Evolutionary conservation across 2,888 invertebrate species (phyloP).

Genomic region (Agrochola litura): DNA sequence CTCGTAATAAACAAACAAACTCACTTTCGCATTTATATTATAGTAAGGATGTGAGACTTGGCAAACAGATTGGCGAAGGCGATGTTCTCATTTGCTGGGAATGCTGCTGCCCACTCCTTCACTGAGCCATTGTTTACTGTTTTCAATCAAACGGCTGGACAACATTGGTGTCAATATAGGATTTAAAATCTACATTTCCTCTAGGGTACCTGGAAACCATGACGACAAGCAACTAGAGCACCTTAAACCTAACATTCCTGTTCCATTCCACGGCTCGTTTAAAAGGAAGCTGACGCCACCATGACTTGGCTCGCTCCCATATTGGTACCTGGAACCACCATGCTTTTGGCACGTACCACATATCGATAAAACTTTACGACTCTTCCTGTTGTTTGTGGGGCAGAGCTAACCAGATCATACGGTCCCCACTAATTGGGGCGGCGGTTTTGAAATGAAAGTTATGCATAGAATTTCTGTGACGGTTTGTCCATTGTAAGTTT

Average conservation of each 20-base stretch:
- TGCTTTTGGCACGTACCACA: conserved; percentile 70
- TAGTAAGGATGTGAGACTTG: too few species aligned
- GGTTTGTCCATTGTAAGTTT: neutral
- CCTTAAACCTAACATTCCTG: conserved; percentile 14
- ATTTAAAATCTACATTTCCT: neutral
- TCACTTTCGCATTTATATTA: too few species aligned
- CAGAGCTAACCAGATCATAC: conserved; percentile 72
- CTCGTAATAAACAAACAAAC: too few species aligned
- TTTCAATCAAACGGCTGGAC: neutral
- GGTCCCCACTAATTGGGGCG: conserved; percentile 60
- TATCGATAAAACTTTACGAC: conserved; percentile 82
- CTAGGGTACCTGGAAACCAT: conserved; percentile 8
- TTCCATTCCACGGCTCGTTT: conserved; percentile 36
- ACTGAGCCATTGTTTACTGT: neutral
- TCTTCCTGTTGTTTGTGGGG: conserved; percentile 78
- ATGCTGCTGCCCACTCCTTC: neutral
- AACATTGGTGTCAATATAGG: neutral
- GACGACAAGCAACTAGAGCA: conserved; percentile 35
- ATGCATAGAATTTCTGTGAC: conserved; percentile 33
- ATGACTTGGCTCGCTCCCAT: conserved; percentile 60
- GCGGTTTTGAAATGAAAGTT: conserved; percentile 65
- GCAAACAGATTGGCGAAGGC: neutral
- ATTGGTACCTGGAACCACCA: conserved; percentile 66
- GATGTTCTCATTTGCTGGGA: neutral
- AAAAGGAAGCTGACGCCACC: conserved; percentile 63